Conservation (phyloP, 2,113 vertebrate genomes). For the Platichthys stellatus region DNA sequence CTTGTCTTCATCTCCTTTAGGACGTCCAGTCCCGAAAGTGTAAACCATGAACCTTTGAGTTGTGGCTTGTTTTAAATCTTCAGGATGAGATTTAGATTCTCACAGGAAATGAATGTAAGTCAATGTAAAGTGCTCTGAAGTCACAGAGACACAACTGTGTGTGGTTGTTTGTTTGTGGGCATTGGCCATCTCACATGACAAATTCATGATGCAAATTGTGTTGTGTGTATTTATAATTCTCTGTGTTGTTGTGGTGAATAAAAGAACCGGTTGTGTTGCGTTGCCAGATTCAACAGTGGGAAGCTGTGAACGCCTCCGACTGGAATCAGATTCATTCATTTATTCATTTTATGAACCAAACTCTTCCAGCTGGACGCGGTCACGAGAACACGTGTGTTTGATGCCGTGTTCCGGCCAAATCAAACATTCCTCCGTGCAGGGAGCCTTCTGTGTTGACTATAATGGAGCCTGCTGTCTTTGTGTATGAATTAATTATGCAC, state of each 20-base stretch:
- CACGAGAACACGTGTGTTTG: constrained; percentile 1
- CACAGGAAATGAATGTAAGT: no score
- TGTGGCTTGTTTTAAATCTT: no score
- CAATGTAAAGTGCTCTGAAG: no score
- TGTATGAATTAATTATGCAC: constrained; percentile 53
- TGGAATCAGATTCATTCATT: not conserved
- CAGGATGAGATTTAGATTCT: no score
- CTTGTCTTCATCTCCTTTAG: no score
- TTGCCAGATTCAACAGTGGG: not conserved
- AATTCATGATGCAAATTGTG: no score
- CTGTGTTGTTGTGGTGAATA: not conserved
- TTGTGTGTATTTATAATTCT: not conserved
- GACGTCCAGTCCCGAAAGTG: no score
- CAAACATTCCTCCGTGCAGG: constrained; percentile 21
- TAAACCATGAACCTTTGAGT: no score
- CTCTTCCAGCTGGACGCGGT: constrained; percentile 16
- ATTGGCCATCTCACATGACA: no score
- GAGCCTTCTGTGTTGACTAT: constrained; percentile 38
- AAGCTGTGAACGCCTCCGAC: not conserved
- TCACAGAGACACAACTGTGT: no score
- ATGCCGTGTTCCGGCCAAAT: constrained; percentile 4
- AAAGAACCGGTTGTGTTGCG: not conserved
- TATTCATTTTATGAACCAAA: not conserved
- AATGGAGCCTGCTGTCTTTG: constrained; percentile 37
- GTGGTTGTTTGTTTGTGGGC: no score